phyloP scores from a whole-genome alignment of 2,888 invertebrate genomes.

The Acrobasis consociella region DNA sequence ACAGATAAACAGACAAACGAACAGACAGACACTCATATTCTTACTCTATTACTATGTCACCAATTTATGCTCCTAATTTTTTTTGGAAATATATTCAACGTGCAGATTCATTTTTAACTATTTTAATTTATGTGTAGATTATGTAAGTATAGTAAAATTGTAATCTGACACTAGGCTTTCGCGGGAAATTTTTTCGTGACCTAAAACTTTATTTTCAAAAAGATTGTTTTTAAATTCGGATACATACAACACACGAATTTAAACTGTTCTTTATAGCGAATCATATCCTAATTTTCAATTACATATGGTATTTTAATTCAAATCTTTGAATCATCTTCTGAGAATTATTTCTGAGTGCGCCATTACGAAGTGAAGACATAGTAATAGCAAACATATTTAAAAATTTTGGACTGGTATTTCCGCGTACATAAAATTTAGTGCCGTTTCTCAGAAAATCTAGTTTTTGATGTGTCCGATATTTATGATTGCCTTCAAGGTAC shows the following conservation, averaged over 20 bases:
- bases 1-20: too few species aligned
- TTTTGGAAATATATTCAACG: too few species aligned
- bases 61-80: too few species aligned
- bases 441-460: background rate
- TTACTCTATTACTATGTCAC: too few species aligned
- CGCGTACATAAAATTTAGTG: background rate
- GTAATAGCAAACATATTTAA: constrained; percentile 1
- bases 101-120: too few species aligned
- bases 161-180: too few species aligned
- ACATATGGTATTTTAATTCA: background rate
- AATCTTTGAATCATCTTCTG: background rate
- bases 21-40: too few species aligned
- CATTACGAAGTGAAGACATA: background rate
- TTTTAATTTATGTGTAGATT: too few species aligned
- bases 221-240: too few species aligned
- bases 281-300: background rate
- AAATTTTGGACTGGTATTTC: background rate
- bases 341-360: background rate
- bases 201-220: too few species aligned
- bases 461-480: background rate
- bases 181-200: too few species aligned
- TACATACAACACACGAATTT: background rate
- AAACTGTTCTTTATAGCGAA: background rate
- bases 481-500: background rate
- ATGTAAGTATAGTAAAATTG: too few species aligned